Conservation (phyloP, 2,888 invertebrate genomes). For the Chaetogeoica ovagalla region DNA sequence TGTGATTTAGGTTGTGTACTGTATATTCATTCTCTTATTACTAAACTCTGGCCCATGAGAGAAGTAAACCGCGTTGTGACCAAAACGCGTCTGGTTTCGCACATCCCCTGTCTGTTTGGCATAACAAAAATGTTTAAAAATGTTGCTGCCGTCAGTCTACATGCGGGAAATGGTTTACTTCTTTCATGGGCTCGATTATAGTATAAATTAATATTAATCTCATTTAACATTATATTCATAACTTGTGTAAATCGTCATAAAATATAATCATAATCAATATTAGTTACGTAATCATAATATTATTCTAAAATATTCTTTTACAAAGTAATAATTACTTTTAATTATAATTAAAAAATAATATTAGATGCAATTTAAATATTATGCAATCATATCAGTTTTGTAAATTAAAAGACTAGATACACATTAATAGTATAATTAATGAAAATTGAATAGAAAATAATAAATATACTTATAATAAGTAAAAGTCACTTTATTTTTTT, state of each 20-base stretch:
- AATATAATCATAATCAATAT: neutral
- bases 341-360: neutral
- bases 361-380: slow-evolving; percentile 26
- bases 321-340: too few species aligned
- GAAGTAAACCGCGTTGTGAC: too few species aligned
- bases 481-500: neutral
- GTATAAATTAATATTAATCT: slow-evolving; percentile 2
- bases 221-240: slow-evolving; percentile 1
- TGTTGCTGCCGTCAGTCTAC: too few species aligned
- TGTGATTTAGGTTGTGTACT: slow-evolving; percentile 33
- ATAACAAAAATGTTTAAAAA: too few species aligned
- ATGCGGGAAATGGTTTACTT: too few species aligned
- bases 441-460: slow-evolving; percentile 23
- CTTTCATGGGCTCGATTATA: neutral
- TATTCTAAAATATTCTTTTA: neutral
- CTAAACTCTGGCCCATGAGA: neutral
- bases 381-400: slow-evolving; percentile 48
- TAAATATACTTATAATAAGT: neutral
- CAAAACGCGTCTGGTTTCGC: too few species aligned
- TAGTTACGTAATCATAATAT: neutral
- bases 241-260: slow-evolving; percentile 18
- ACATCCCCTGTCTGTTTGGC: too few species aligned
- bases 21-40: slow-evolving; percentile 4
- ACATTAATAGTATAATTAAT: slow-evolving; percentile 28
- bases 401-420: slow-evolving; percentile 47